A percentile compares a stretch with the other conserved stretches of the same genome.
Conservation (phyloP, 1,140 invertebrate species). For the Drosophila teissieri region DNA sequence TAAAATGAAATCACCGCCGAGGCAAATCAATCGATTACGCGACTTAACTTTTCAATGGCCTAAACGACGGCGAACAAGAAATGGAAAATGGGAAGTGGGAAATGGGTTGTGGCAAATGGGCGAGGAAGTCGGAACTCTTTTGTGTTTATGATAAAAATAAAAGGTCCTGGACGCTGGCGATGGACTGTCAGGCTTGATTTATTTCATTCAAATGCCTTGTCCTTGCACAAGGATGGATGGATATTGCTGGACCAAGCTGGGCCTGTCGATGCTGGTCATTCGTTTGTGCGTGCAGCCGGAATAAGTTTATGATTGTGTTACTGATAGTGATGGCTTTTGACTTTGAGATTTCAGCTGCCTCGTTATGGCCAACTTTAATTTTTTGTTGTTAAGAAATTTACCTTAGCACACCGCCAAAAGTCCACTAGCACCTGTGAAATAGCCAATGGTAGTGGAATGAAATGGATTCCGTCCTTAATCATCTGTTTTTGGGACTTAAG, state of each 20-base stretch:
- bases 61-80: slow-evolving; percentile 54
- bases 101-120: slow-evolving; percentile 9
- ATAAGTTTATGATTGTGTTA: slow-evolving; percentile 59
- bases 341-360: slow-evolving; percentile 30
- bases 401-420: slow-evolving; percentile 4
- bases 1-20: slow-evolving; percentile 57
- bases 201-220: slow-evolving; percentile 46
- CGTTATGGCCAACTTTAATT: slow-evolving; percentile 14
- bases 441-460: neutral
- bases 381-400: slow-evolving; percentile 11
- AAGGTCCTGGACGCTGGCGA: slow-evolving; percentile 27
- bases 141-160: slow-evolving; percentile 78
- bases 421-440: neutral
- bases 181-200: slow-evolving; percentile 58
- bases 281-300: slow-evolving; percentile 11
- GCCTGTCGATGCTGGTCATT: slow-evolving; percentile 3
- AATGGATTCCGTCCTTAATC: slow-evolving; percentile 20
- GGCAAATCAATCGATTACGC: slow-evolving; percentile 84
- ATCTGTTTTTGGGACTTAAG: slow-evolving; percentile 38
- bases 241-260: slow-evolving; percentile 15
- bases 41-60: slow-evolving; percentile 84
- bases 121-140: slow-evolving; percentile 37
- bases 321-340: slow-evolving; percentile 47
- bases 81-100: neutral
- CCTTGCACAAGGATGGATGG: slow-evolving; percentile 12